Percentiles rank a stretch among this genome's conserved stretches.
Evolutionary conservation across 92 coral and sea anemone species (phyloP).

Genomic region (Muricea muricata): DNA sequence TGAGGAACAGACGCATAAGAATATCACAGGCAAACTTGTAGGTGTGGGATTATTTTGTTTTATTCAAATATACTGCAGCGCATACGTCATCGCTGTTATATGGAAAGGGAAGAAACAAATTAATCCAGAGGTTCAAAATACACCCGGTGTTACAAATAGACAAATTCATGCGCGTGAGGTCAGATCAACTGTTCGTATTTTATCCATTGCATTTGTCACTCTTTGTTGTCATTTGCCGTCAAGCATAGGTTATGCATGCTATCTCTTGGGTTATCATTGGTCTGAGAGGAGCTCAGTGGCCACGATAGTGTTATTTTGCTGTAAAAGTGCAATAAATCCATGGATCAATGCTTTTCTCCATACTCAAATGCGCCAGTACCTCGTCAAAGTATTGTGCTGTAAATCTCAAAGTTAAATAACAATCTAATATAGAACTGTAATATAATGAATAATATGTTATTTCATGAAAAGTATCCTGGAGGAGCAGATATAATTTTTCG

Average conservation of each 20-base stretch:
- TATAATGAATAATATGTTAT: too few species aligned
- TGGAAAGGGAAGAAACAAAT: slow-evolving; percentile 5
- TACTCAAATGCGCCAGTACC: background rate
- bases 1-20: background rate
- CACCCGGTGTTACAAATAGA: too few species aligned
- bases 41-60: background rate
- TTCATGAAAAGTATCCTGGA: too few species aligned
- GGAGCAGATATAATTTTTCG: too few species aligned
- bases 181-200: background rate
- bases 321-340: background rate
- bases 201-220: background rate
- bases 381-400: background rate
- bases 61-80: slow-evolving; percentile 6
- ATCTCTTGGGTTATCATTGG: background rate
- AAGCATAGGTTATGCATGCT: background rate
- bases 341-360: background rate
- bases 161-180: background rate
- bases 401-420: background rate
- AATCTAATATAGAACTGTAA: too few species aligned
- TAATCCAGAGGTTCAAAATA: background rate
- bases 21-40: background rate
- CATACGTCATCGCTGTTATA: background rate
- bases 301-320: background rate
- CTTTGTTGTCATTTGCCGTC: background rate
- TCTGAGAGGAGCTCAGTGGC: background rate